Base-by-base conservation (phyloP, 2,888 invertebrate genomes). In the Amiota communis region DNA sequence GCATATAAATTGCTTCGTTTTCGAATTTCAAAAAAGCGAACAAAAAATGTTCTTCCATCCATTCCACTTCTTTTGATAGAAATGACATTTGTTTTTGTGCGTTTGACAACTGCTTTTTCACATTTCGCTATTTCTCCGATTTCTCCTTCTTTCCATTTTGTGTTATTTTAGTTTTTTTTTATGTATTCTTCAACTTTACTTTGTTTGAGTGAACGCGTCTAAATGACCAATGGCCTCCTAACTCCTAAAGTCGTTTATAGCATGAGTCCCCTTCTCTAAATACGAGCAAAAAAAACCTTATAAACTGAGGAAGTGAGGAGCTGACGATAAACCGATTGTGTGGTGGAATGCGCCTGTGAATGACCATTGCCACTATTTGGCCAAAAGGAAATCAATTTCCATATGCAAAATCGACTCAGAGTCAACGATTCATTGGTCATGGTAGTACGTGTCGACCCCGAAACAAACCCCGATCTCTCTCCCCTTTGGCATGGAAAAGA, bases 1-100 rank as follows among this genome's bases (percentile, higher is more conserved):
- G 88, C 88, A 88, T 87, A 87, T 88, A 88, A 88, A 87, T 88
- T 87, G 88, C 86, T 79, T 87, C 81, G 80, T 88, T 87, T 81
- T 64, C 67, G 51, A 64, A 13, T 72, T 67, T 53, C 51, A 59
- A 67, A 47, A 48, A 47, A 12, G 13, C 65, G 70, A 74, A 56
- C 23, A 76, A 71, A 46, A 56, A 48, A 59, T 49, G 23, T 64
- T 64, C 47, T 36, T 20, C 46, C 64, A n/a, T n/a, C 64, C 11
- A 17, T 17, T 61, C n/a, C n/a, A n/a, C n/a, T n/a, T n/a, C 20
- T 20, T 61, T 23, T 12, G 12, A 67, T 85, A 85, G 75, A 83
- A 83, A 83, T 85, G 83, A 79, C 84, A 84, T 86, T 86, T 84
- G 79, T 85, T 86, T 78, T 78, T 78, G 78, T 78, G 81, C 75